phyloP scores from a whole-genome alignment of 2,797 vertebrate genomes.

The Lithobates sylvaticus region DNA sequence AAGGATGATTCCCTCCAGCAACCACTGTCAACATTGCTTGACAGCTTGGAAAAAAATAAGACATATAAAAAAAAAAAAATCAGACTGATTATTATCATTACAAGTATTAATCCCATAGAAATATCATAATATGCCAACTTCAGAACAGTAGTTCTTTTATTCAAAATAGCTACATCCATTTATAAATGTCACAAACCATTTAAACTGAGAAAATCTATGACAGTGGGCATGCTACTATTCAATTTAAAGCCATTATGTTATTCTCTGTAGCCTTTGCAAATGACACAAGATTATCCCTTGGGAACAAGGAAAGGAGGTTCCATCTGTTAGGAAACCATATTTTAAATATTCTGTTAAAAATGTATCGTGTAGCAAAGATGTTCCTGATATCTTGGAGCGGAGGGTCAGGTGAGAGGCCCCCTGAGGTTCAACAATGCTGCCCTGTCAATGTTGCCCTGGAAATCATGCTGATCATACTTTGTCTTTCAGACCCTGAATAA shows the following conservation, averaged over 20 bases:
- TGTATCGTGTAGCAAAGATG: background rate
- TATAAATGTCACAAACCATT: conserved; percentile 2
- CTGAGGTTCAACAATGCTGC: background rate
- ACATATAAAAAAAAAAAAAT: too few relatives aligned
- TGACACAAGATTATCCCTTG: conserved; percentile 12
- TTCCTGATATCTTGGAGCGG: background rate
- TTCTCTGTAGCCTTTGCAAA: background rate
- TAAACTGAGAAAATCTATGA: background rate
- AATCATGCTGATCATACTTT: background rate
- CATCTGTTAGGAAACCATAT: conserved; percentile 19
- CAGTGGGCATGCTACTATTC: background rate
- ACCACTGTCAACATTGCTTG: too few relatives aligned
- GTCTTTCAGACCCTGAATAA: too few relatives aligned
- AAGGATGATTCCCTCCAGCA: too few relatives aligned
- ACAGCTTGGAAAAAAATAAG: too few relatives aligned
- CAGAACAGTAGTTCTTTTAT: too few relatives aligned
- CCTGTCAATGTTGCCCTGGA: background rate
- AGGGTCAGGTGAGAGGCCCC: too few relatives aligned
- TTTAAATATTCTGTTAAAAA: background rate
- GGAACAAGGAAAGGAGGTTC: background rate
- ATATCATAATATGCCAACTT: too few relatives aligned
- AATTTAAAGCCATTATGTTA: conserved; percentile 11
- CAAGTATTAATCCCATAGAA: too few relatives aligned
- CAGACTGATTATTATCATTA: too few relatives aligned
- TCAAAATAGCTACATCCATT: background rate